These are phyloP conservation scores for Rhincodon typus DNA, from an alignment of 2,797 vertebrate genomes.

Conservation along the genomic window DNA sequence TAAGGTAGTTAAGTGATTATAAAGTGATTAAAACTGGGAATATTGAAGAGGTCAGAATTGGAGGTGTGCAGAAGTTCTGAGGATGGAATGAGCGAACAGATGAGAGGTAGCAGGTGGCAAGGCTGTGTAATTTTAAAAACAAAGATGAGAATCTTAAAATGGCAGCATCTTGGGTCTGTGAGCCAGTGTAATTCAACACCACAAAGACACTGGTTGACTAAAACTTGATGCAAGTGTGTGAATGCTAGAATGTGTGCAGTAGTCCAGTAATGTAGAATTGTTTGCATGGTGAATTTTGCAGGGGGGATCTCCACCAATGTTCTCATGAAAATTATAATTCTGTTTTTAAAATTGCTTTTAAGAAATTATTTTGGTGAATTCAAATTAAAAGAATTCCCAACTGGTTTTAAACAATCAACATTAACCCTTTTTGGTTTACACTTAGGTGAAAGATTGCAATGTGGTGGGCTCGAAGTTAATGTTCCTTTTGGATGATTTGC, in stretches of 20 bases:
- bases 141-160: not conserved
- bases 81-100: not conserved
- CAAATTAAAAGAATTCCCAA: not conserved
- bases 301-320: not conserved
- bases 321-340: not conserved
- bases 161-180: no score
- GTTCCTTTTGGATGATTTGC: slow-evolving; percentile 89
- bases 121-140: not conserved
- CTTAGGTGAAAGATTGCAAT: slow-evolving; percentile 90
- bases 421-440: not conserved
- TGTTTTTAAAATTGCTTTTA: not conserved
- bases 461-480: slow-evolving; percentile 90
- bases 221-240: not conserved
- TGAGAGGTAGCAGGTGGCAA: not conserved
- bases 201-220: not conserved
- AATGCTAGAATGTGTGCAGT: no score
- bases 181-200: not conserved
- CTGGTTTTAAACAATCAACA: not conserved
- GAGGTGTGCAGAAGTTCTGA: not conserved
- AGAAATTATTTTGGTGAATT: not conserved
- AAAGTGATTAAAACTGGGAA: not conserved
- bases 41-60: not conserved
- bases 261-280: not conserved
- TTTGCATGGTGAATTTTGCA: not conserved
- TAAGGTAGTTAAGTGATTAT: not conserved